Evolutionary conservation across 2,113 vertebrate species (phyloP), one percentile per base, ranked within the genome.

Genomic region (Austrofundulus limnaeus): DNA sequence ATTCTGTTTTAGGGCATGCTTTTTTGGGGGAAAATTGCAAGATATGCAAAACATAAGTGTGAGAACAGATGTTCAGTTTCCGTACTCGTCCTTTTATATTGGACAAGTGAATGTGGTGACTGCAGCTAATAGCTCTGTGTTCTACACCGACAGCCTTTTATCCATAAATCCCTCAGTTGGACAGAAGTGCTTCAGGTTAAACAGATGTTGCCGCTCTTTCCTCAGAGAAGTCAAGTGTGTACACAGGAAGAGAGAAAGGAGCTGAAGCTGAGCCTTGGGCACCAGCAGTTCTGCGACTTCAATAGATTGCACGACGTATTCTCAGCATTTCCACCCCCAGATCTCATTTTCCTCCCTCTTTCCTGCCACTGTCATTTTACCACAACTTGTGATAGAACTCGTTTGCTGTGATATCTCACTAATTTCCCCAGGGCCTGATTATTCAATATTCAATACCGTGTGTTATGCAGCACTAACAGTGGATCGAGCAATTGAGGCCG

Each of bases 391-490:
- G 83, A 83, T 74, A 20, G 52, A 66, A 77, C 57, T 72, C 43
- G 55, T 81, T 82, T 70, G 73, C 84, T 85, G 66, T 70, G 83
- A 82, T 83, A 72, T 72, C 61, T 59, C 62, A 80, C 87, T 90
- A 84, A 90, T 92, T 92, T 93, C 91, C 90, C 90, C 61, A 0
- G 75, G 66, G 80, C 54, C 70, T 58, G 79, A 83, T 90, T 80
- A 85, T 85, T 90, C 83, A 90, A 87, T 88, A 91, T 90, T 88
- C 91, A 90, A 80, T 79, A 82, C 77, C 75, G 61, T 65, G 58
- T 76, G 74, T 79, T 83, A 70, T 74, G 71, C 55, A 43, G 72
- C 76, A 63, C 57, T 61, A 59, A 75, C 82, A 74, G 63, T 71
- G 64, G 80, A 75, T 83, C 59, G 68, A 80, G 77, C 70, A 16